A percentile compares a stretch with the other conserved stretches of the same genome.
Evolutionary conservation across 2,113 vertebrate species (phyloP).

Genomic region (Pyrgilauda ruficollis): DNA sequence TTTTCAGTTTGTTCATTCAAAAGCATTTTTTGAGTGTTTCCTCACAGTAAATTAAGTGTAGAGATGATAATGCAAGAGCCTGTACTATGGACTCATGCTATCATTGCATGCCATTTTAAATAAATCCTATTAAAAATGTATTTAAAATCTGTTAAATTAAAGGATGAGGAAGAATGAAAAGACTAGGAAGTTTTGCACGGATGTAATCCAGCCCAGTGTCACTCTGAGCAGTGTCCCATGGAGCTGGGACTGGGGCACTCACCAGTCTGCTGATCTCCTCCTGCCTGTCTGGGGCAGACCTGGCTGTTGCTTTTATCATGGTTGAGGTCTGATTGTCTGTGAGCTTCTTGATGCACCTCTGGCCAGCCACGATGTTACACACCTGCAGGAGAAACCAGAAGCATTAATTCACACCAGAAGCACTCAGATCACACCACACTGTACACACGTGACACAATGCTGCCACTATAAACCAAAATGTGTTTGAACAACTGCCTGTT

Average conservation of each 20-base stretch:
- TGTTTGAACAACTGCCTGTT: not conserved
- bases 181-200: not conserved
- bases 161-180: not conserved
- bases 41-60: not conserved
- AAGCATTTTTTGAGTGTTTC: not conserved
- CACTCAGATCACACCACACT: not conserved
- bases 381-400: conserved; percentile 74
- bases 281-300: conserved; percentile 95
- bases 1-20: not conserved
- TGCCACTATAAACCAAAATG: rapidly evolving
- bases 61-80: not conserved
- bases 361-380: conserved; percentile 97
- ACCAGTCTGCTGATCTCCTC: conserved; percentile 98
- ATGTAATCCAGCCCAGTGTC: not conserved
- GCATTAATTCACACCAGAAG: not conserved
- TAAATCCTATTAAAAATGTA: not conserved
- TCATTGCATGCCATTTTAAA: not conserved
- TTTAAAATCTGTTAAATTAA: not conserved
- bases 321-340: conserved; percentile 99
- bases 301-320: conserved; percentile 98
- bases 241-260: conserved; percentile 52
- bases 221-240: not conserved
- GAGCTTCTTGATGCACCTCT: conserved; percentile 97
- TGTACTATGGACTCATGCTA: not conserved
- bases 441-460: rapidly evolving